Evolutionary conservation across 1,140 invertebrate species (phyloP).

Genomic region (Tetramorium parvispinum): DNA sequence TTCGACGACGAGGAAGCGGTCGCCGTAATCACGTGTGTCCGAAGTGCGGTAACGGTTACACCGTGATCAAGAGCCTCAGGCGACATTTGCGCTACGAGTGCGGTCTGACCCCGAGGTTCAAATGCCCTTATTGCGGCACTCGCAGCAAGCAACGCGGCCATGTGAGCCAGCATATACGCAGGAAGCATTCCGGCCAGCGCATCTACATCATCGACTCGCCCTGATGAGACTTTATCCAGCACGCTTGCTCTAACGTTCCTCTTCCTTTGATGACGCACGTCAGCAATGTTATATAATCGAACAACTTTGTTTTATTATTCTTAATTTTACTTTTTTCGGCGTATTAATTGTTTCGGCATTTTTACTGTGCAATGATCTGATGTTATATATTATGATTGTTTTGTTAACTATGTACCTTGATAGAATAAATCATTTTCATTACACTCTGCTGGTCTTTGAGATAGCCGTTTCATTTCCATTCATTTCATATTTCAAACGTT

Average conservation of each 20-base stretch:
- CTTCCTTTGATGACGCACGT: neutral
- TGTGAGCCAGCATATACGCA: slow-evolving; percentile 85
- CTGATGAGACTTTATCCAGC: slow-evolving; percentile 34
- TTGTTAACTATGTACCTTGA: slow-evolving; percentile 50
- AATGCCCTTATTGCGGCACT: slow-evolving; percentile 87
- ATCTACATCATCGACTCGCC: slow-evolving; percentile 83
- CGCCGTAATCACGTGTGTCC: slow-evolving; percentile 80
- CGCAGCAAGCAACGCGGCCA: slow-evolving; percentile 87
- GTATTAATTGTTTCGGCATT: neutral
- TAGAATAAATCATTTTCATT: slow-evolving; percentile 61
- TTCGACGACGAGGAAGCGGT: neutral
- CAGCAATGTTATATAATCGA: neutral
- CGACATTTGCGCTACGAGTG: slow-evolving; percentile 90
- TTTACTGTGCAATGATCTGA: neutral
- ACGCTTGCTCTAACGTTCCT: neutral
- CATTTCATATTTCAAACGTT: neutral
- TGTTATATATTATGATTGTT: slow-evolving; percentile 7
- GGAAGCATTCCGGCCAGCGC: slow-evolving; percentile 79
- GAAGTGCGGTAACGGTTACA: slow-evolving; percentile 87
- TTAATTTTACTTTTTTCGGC: neutral
- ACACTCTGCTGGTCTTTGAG: slow-evolving; percentile 12
- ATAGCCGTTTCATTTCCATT: slow-evolving; percentile 26
- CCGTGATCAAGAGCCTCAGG: slow-evolving; percentile 87
- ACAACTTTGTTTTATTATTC: neutral
- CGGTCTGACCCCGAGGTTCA: slow-evolving; percentile 87